Conservation (phyloP, 2,113 vertebrate genomes). For the Psilopsiagon aurifrons region DNA sequence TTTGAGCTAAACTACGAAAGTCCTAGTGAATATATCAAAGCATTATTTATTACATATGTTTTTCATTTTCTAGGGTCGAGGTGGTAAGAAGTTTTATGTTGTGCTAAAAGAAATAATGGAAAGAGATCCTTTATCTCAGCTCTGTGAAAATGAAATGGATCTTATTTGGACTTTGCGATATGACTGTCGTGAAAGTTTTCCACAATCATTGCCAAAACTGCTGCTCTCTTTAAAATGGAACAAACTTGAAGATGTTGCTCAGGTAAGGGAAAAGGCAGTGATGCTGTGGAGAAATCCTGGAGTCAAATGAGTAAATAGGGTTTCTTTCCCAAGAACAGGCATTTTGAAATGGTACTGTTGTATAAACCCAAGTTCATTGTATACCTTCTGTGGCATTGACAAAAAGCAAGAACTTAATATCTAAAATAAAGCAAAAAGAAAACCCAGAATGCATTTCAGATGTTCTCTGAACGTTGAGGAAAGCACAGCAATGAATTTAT, state of each 20-base stretch:
- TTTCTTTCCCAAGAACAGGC: not conserved
- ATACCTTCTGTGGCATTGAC: not conserved
- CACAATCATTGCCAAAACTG: conserved; percentile 94
- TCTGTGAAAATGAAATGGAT: conserved; percentile 99
- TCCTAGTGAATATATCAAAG: not conserved
- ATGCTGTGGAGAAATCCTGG: not conserved
- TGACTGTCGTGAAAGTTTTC: conserved; percentile 93
- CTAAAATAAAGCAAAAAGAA: not conserved
- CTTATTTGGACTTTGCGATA: conserved; percentile 95
- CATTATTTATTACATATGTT: not conserved
- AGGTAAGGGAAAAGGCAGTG: conserved; percentile 74
- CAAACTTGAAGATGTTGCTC: conserved; percentile 98
- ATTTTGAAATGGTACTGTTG: not conserved
- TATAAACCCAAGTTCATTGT: not conserved
- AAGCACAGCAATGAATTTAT: not conserved
- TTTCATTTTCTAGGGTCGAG: conserved; percentile 83
- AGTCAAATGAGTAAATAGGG: not conserved
- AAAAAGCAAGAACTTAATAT: accelerated
- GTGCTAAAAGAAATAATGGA: conserved; percentile 99
- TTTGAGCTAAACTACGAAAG: not conserved
- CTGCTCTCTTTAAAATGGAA: conserved; percentile 97
- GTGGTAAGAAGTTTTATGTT: conserved; percentile 94
- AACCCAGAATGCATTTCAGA: not conserved
- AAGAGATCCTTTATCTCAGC: conserved; percentile 93
- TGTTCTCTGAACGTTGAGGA: not conserved